Percentiles rank a stretch among this genome's conserved stretches.
Conservation (phyloP, 2,797 vertebrate species). For the Luscinia luscinia region DNA sequence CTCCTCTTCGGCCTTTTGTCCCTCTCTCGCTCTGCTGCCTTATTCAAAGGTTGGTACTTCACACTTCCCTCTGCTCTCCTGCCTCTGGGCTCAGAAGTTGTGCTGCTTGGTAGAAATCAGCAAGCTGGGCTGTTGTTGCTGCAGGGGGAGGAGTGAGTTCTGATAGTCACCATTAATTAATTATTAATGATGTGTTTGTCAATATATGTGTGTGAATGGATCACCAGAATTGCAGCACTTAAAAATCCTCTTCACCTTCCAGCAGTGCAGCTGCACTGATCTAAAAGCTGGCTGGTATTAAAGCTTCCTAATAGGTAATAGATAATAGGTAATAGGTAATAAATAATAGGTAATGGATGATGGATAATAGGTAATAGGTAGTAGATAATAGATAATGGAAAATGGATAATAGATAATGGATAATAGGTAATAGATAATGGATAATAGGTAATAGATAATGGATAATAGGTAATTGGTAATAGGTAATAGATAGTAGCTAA, state of each 20-base stretch:
- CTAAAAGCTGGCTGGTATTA: background rate
- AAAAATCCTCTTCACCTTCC: background rate
- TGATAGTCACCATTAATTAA: background rate
- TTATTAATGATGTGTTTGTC: background rate
- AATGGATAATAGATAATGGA: too few relatives aligned
- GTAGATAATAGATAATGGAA: background rate
- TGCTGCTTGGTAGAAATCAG: background rate
- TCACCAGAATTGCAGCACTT: background rate
- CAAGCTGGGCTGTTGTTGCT: background rate
- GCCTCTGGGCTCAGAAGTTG: rapidly evolving
- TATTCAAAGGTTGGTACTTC: slow-evolving; percentile 89
- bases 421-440: too few relatives aligned
- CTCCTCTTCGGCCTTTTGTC: slow-evolving; percentile 89
- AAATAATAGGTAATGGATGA: too few relatives aligned
- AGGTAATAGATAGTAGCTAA: too few relatives aligned
- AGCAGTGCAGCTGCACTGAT: background rate
- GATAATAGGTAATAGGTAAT: too few relatives aligned
- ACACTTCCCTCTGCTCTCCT: background rate
- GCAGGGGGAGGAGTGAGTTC: background rate
- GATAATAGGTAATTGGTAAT: too few relatives aligned
- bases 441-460: too few relatives aligned
- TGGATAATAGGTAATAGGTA: too few relatives aligned
- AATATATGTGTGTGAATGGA: background rate
- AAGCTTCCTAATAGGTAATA: background rate
- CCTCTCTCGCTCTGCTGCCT: slow-evolving; percentile 92